Base-by-base conservation (phyloP, 2,113 vertebrate species). In the Corythaeola cristata region DNA sequence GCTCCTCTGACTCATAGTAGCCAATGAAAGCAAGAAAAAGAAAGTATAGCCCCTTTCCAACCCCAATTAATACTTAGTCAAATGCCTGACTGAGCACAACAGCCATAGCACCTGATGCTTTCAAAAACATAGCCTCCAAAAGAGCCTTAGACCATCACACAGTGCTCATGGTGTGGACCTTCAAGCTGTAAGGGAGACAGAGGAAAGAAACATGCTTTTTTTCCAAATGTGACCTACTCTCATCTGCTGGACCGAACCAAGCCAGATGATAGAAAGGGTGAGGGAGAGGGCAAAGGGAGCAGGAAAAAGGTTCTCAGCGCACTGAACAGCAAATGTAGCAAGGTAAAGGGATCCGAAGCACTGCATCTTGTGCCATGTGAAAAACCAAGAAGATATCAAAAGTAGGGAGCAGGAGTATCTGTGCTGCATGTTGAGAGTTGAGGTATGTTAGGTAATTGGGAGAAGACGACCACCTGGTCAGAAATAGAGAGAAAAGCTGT, bases 341-440 rank as follows among this genome's bases (percentile, higher is more conserved):
- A 1, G 2, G 14, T 45, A 52, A 71, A 56, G 23, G 3, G 16
- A 59, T 52, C 11, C 0, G 0, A 80, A 84, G 32, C 50, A 39
- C 11, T 45, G 9, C 12, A 76, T 26, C 11, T 53, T 47, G 28
- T 53, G 41, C 50, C 18, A 33, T 1, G 0, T 37, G 33, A 76
- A 71, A 86, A 89, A 33, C 0, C 30, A 18, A 56, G 74, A 74
- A 39, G 20, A 18, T 12, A 39, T 6, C 21, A 35, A n/a, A 90
- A 56, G 21, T 28, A 72, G 21, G 37, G 22, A 85, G 37, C 12
- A 55, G 7, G 19, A 6, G 2, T 59, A 53, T 64, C 23, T 73
- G 12, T 56, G 16, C 14, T 82, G 24, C 32, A 8, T 37, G 12
- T 26, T 76, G 49, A 66, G 60, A 52, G 11, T 39, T 73, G 33